Evolutionary conservation across 2,888 invertebrate species (phyloP).

Genomic region (Pemphredon lugubris): DNA sequence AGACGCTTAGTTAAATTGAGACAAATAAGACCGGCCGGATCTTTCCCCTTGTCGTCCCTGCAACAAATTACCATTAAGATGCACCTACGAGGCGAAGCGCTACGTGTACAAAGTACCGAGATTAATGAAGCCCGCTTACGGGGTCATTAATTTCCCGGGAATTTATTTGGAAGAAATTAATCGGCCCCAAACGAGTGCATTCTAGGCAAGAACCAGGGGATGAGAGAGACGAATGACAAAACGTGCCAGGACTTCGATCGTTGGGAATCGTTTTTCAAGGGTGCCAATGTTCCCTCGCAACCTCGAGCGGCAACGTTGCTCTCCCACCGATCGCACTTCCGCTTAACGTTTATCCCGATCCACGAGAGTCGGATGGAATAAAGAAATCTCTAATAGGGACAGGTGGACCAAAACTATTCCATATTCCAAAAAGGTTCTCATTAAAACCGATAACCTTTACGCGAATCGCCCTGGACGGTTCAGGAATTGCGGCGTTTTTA

Average conservation of each 20-base stretch:
- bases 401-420: slow-evolving; percentile 25
- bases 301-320: too few relatives aligned
- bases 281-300: too few relatives aligned
- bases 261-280: background rate
- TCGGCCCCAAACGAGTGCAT: slow-evolving; percentile 2
- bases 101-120: slow-evolving; percentile 23
- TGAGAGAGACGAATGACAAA: background rate
- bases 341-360: background rate
- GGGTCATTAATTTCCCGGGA: slow-evolving; percentile 4
- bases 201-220: background rate
- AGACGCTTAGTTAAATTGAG: slow-evolving; percentile 34
- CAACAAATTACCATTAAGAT: slow-evolving; percentile 25
- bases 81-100: slow-evolving; percentile 18
- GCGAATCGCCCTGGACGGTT: too few relatives aligned
- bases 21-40: slow-evolving; percentile 25
- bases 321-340: slow-evolving; percentile 2
- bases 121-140: slow-evolving; percentile 39
- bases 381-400: slow-evolving; percentile 48
- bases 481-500: slow-evolving; percentile 6
- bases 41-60: background rate
- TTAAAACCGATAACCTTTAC: slow-evolving; percentile 43
- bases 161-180: slow-evolving; percentile 39
- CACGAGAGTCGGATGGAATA: slow-evolving; percentile 29
- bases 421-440: slow-evolving; percentile 40
- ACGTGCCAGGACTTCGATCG: background rate